Base-by-base conservation (phyloP, 2,888 invertebrate species). In the Rhopalosiphum nymphaeae region DNA sequence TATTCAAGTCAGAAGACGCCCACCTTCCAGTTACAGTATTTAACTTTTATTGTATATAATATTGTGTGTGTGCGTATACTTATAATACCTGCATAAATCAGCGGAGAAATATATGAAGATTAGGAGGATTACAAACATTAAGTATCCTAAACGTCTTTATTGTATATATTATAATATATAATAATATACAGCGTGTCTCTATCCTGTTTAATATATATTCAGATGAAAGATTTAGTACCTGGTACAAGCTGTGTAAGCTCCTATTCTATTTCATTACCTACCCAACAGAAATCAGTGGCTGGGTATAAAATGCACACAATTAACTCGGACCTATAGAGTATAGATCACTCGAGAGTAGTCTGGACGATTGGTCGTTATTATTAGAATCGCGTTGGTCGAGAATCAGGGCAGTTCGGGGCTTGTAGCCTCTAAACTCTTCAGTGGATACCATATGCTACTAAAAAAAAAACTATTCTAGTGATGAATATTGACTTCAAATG, bases 161-260 rank as follows among this genome's bases (percentile, higher is more conserved):
- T 78, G 78, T 78, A 36, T 78, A 78, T 78, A 78, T 78, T 78
- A 78, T 78, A 78, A 67, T 67, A 36, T 36, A 21, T 78, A 36
- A 67, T 67, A 67, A 78, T 78, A 36, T 78, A 36, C 78, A 78
- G 16, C 36, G 7, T 78, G 78, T 36, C n/a, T 36, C 36, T 78
- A 78, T 78, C 36, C 36, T 78, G 36, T 78, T 78, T 78, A 78
- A 78, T 78, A 78, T 78, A 78, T 78, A 78, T 78, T 36, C 78
- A 36, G 78, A 36, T 36, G 21, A 36, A 36, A 78, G 36, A 78
- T 78, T 78, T 78, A 78, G 36, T 78, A 78, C 78, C 36, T 21
- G 36, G 9, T 9, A 36, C 44, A 46, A 46, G 7, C 7, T 78
- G 16, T 78, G 36, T 78, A 78, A 78, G 67, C 36, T 36, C 7